A percentile compares a stretch with the other conserved stretches of the same genome.
These are phyloP conservation scores for Stomatorhinus ivindoensis DNA, from an alignment of 2,113 vertebrate genomes.

Conservation along the genomic window DNA sequence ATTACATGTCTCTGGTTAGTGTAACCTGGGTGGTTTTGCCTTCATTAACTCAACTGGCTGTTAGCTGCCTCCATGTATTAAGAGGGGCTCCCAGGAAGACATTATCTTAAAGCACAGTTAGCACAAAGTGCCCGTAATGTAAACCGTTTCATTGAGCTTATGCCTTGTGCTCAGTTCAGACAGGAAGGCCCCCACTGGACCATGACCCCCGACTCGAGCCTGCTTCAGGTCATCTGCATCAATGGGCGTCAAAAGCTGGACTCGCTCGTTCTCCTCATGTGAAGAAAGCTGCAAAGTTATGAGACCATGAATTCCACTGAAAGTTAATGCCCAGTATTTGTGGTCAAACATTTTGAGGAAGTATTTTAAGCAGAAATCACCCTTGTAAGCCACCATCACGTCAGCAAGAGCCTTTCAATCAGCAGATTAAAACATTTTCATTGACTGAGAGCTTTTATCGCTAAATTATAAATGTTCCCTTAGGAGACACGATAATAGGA, in stretches of 20 bases:
- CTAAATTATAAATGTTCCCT: neutral
- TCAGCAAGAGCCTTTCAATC: slow-evolving; percentile 5
- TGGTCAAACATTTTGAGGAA: slow-evolving; percentile 5
- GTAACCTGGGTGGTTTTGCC: neutral
- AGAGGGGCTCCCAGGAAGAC: neutral
- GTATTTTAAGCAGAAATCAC: slow-evolving; percentile 16
- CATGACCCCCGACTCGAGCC: neutral
- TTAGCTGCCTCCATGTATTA: neutral
- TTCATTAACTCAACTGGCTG: neutral
- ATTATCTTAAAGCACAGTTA: slow-evolving; percentile 6
- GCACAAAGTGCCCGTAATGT: neutral
- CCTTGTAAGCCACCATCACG: neutral
- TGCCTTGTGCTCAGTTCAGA: neutral
- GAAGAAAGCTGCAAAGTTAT: too few relatives aligned
- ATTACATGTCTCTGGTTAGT: neutral
- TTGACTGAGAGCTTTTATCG: neutral
- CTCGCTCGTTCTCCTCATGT: neutral
- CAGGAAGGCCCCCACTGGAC: neutral
- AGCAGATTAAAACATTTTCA: neutral
- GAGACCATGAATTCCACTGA: neutral
- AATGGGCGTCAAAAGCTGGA: neutral
- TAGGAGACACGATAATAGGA: neutral
- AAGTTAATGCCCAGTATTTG: slow-evolving; percentile 4
- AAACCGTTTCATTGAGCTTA: slow-evolving; percentile 4
- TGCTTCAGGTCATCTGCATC: neutral